phyloP scores from a whole-genome alignment of 2,113 vertebrate species.

The Clarias gariepinus region DNA sequence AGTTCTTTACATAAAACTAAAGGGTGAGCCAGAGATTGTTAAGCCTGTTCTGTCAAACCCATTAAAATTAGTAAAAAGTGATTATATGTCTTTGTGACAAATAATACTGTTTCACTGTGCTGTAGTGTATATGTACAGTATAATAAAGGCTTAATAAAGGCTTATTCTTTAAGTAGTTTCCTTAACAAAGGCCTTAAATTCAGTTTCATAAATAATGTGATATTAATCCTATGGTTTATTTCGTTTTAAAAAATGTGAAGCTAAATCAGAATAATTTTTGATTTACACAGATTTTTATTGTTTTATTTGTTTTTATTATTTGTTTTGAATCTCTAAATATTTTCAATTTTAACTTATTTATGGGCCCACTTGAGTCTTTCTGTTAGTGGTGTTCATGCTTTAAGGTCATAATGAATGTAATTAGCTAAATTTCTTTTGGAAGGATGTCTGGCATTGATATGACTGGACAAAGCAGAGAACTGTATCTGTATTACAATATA shows the following conservation, averaged over 20 bases:
- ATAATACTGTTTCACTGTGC: neutral
- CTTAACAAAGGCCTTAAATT: neutral
- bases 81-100: neutral
- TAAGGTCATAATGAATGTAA: constrained; percentile 4
- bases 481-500: neutral
- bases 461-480: neutral
- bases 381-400: neutral
- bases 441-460: neutral
- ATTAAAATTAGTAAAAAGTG: neutral
- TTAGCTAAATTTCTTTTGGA: constrained; percentile 3
- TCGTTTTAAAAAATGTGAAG: neutral
- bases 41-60: neutral
- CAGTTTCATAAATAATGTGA: neutral
- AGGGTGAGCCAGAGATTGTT: neutral
- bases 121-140: too few species aligned
- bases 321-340: neutral
- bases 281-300: neutral
- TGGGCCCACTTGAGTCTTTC: neutral
- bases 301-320: neutral
- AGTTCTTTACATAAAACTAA: neutral
- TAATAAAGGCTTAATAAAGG: too few species aligned
- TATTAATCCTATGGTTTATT: neutral
- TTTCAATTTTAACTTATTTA: neutral
- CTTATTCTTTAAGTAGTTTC: neutral
- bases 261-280: neutral